Percentiles rank a stretch among this genome's conserved stretches.
These are phyloP conservation scores for Helleia helle DNA, from an alignment of 2,888 invertebrate species.

Conservation along the genomic window DNA sequence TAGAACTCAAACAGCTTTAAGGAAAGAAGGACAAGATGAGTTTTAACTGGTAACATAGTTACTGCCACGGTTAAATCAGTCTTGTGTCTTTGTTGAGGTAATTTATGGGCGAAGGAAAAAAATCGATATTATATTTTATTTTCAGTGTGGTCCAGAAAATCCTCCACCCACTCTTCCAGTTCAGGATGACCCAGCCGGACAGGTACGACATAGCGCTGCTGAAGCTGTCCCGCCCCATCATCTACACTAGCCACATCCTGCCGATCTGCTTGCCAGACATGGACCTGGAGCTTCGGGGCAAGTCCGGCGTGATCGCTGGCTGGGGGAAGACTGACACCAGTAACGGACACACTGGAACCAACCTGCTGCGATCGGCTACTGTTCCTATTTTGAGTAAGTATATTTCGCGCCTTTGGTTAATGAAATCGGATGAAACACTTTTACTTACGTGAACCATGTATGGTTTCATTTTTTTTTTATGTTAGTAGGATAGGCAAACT, in stretches of 20 bases:
- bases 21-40: no score
- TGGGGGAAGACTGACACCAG: conserved; percentile 88
- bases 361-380: conserved; percentile 83
- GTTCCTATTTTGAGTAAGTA: conserved; percentile 85
- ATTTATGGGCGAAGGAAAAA: no score
- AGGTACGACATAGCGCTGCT: conserved; percentile 85
- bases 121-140: no score
- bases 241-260: conserved; percentile 78
- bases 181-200: conserved; percentile 87
- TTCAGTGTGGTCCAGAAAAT: conserved; percentile 80
- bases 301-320: conserved; percentile 78
- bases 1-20: no score
- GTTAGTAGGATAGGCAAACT: no score
- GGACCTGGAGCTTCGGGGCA: conserved; percentile 47
- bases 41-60: no score
- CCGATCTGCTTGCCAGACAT: conserved; percentile 84
- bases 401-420: no score
- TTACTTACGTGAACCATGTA: background rate
- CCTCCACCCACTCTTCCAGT: conserved; percentile 86
- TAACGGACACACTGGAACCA: conserved; percentile 84
- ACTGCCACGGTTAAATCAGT: no score
- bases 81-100: no score
- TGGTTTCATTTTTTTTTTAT: no score
- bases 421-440: no score
- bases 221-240: conserved; percentile 79